phyloP scores from a whole-genome alignment of 2,113 vertebrate genomes.

The Oxygymnocypris stewartii region DNA sequence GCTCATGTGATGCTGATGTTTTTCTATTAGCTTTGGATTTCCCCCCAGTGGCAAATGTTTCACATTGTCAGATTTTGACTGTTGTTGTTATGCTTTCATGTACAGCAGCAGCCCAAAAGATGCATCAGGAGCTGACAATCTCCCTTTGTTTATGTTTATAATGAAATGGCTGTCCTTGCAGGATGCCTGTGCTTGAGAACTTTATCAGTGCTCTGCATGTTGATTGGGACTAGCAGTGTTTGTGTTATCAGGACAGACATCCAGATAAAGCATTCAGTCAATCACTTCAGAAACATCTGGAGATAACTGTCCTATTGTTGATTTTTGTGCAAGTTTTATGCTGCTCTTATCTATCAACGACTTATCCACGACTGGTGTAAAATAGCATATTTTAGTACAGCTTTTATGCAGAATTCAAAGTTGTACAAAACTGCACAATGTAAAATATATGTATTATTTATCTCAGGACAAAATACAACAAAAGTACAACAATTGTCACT shows the following conservation, averaged over 20 bases:
- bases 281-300: constrained; percentile 41
- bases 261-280: constrained; percentile 38
- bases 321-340: neutral
- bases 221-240: neutral
- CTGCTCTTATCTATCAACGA: neutral
- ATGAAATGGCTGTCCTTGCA: neutral
- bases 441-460: neutral
- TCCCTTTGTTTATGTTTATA: constrained; percentile 16
- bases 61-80: neutral
- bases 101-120: neutral
- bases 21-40: neutral
- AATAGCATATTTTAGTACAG: neutral
- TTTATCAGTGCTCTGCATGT: constrained; percentile 36
- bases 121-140: neutral
- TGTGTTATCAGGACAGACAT: constrained; percentile 46
- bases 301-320: constrained; percentile 27
- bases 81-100: neutral
- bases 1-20: neutral
- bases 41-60: neutral
- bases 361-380: neutral
- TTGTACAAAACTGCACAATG: neutral
- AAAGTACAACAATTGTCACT: neutral
- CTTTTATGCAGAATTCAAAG: neutral
- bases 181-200: neutral
- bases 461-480: neutral